Conservation (phyloP, 2,113 vertebrate species). For the Nerophis lumbriciformis region DNA sequence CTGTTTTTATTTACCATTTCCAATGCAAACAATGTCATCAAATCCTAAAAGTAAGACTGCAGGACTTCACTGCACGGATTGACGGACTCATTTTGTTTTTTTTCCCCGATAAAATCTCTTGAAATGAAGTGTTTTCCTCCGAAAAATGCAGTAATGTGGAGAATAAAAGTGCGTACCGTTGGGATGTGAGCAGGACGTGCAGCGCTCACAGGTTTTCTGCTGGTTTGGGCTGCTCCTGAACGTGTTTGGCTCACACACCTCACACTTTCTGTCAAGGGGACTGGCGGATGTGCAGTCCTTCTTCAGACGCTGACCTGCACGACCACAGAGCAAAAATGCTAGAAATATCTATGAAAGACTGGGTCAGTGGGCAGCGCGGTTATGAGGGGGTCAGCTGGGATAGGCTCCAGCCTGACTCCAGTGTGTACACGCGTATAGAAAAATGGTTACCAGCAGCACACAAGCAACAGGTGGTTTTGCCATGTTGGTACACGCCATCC, state of each 20-base stretch:
- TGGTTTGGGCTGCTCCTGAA: constrained; percentile 12
- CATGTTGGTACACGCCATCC: constrained; percentile 17
- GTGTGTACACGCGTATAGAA: background rate
- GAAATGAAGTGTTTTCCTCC: too few species aligned
- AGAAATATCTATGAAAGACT: background rate
- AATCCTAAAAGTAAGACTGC: too few species aligned
- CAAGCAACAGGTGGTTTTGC: constrained; percentile 19
- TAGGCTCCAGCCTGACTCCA: too few species aligned
- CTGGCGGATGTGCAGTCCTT: background rate
- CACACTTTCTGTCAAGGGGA: background rate
- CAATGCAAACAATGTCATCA: too few species aligned
- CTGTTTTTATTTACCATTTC: too few species aligned
- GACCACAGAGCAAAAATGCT: background rate
- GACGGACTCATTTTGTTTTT: too few species aligned
- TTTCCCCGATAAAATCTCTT: too few species aligned
- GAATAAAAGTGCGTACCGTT: constrained; percentile 38
- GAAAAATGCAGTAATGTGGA: background rate
- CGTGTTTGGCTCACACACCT: rapidly evolving
- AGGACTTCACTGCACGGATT: too few species aligned
- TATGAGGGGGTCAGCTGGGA: too few species aligned
- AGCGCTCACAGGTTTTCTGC: background rate
- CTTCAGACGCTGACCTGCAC: constrained; percentile 30
- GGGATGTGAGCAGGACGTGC: constrained; percentile 32
- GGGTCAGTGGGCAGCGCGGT: too few species aligned
- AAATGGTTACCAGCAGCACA: constrained; percentile 44